Base-by-base conservation (phyloP, 2,113 vertebrate species). In the Campylomormyrus numenius region DNA sequence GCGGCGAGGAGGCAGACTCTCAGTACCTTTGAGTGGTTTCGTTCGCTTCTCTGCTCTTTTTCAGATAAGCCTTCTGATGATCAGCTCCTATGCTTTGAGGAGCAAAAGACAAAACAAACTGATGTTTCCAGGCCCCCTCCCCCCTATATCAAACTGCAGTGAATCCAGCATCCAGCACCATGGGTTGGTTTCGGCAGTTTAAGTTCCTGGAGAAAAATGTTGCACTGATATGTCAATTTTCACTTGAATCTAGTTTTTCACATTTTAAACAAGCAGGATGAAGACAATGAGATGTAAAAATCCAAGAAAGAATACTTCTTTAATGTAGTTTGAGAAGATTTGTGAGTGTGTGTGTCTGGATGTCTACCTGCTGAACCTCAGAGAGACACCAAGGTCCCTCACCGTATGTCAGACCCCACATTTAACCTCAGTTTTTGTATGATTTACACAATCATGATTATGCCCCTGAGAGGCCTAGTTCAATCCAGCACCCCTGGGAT, bases 351-450 rank as follows among this genome's bases (percentile, higher is more conserved):
- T 70, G 53, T 56, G 21, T 87, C n/a, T 84, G 24, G 39, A 27
- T 39, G 27, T 48, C 45, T 80, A 86, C 84, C 95, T 89, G 80
- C 83, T 95, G 96, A 96, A 95, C 94, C 88, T 95, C 94, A 92
- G 93, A 92, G 94, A 94, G 94, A 94, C 93, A 93, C 94, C 95
- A 93, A 93, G 94, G 94, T 93, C 94, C 93, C 77, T 89, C 45
- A 74, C 92, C 94, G 94, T 90, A 95, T 95, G 94, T 94, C 94
- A 94, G 95, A 95, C 95, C 95, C 95, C 94, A 94, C 94, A 94
- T 94, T 95, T 94, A 91, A 94, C 94, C 94, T 77, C 58, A 62
- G 58, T 66, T 66, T 66, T 62, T 62, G 24, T 39, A 35, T 39
- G 35, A 35, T 88, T 93, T 93, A 42, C 19, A 42, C 27, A 83